Percentiles rank a stretch among this genome's conserved stretches.
phyloP scores from a whole-genome alignment of 1,140 invertebrate genomes.

The Calephelis nemesis region DNA sequence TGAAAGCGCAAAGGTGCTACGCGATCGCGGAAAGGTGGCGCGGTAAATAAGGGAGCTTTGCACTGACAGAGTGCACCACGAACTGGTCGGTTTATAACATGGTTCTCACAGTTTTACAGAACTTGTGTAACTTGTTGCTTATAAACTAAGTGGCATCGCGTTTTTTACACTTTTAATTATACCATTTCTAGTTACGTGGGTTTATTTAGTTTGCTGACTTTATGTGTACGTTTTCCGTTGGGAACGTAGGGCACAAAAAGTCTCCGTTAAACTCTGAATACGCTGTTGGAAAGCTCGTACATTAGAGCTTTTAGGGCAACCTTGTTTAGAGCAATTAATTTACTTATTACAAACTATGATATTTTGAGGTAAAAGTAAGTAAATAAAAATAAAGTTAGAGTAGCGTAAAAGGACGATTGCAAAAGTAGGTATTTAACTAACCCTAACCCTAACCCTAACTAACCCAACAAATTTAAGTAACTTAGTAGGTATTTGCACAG shows the following conservation, averaged over 20 bases:
- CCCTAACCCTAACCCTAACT: too few species aligned
- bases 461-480: too few species aligned
- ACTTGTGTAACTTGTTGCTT: conserved; percentile 75
- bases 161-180: conserved; percentile 72
- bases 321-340: too few species aligned
- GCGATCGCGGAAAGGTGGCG: conserved; percentile 49
- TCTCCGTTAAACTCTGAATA: neutral
- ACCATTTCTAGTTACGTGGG: conserved; percentile 40
- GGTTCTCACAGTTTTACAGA: conserved; percentile 70
- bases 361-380: too few species aligned
- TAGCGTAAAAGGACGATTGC: too few species aligned
- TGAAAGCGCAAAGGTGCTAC: conserved; percentile 63
- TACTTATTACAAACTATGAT: too few species aligned
- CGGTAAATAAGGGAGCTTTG: conserved; percentile 44
- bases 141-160: conserved; percentile 73
- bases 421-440: too few species aligned
- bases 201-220: conserved; percentile 20
- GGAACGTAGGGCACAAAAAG: neutral
- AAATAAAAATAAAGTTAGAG: too few species aligned
- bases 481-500: too few species aligned
- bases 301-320: too few species aligned
- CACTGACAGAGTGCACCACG: conserved; percentile 29
- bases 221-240: neutral
- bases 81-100: conserved; percentile 58
- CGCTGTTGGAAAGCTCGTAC: neutral